A percentile compares a stretch with the other conserved stretches of the same genome.
These are phyloP conservation scores for Tychaedon coryphoeus DNA, from an alignment of 2,113 vertebrate genomes.

Conservation along the genomic window DNA sequence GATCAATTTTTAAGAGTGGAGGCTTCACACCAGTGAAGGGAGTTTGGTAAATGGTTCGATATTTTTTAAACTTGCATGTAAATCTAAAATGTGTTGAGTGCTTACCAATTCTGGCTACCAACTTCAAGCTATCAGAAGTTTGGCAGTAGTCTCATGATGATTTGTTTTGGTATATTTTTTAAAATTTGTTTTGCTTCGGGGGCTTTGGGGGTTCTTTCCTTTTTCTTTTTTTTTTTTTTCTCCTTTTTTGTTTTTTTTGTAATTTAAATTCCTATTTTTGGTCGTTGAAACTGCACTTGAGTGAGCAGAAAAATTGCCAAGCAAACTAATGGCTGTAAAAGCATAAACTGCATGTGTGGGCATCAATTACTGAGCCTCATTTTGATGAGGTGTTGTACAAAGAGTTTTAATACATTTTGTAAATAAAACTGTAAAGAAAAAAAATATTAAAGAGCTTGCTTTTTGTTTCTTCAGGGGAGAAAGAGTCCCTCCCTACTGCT, in stretches of 20 bases:
- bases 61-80: constrained; percentile 91
- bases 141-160: constrained; percentile 77
- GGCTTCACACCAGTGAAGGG: constrained; percentile 77
- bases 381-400: constrained; percentile 94
- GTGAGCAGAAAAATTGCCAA: constrained; percentile 84
- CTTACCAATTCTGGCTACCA: constrained; percentile 86
- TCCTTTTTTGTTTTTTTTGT: not conserved
- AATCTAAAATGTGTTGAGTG: constrained; percentile 81
- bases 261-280: constrained; percentile 66
- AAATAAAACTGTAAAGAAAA: constrained; percentile 99
- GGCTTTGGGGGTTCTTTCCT: not conserved
- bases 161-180: constrained; percentile 24
- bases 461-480: not conserved
- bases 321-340: constrained; percentile 89
- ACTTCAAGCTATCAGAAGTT: constrained; percentile 81
- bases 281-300: constrained; percentile 84
- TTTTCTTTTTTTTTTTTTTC: not conserved
- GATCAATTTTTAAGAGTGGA: constrained; percentile 84
- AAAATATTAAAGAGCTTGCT: not conserved
- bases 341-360: constrained; percentile 94
- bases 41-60: constrained; percentile 73
- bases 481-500: not conserved
- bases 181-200: constrained; percentile 10
- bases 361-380: constrained; percentile 89
- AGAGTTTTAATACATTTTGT: constrained; percentile 99